A percentile compares a stretch with the other conserved stretches of the same genome.
Evolutionary conservation across 2,888 invertebrate species (phyloP).

Genomic region (Cheilosia vulpina): DNA sequence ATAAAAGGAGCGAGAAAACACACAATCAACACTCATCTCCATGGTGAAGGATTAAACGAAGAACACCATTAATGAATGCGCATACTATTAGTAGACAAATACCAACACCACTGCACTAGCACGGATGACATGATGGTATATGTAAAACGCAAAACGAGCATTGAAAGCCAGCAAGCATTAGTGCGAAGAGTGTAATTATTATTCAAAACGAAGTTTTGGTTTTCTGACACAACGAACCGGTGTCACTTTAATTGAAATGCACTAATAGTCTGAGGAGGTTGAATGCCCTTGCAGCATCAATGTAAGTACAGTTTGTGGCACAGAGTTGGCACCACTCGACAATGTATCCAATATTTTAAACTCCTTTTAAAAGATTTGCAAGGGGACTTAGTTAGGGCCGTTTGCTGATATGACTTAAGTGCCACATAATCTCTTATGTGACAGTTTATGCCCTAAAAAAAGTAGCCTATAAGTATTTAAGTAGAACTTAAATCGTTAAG

Average conservation of each 20-base stretch:
- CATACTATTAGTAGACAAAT: constrained; percentile 71
- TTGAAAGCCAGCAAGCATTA: constrained; percentile 28
- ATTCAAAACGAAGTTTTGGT: constrained; percentile 65
- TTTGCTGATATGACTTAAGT: no score
- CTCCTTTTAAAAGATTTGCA: no score
- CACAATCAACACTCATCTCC: constrained; percentile 35
- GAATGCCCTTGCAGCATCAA: constrained; percentile 44
- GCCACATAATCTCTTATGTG: no score
- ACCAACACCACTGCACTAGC: constrained; percentile 12
- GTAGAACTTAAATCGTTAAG: no score
- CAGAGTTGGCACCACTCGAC: neutral
- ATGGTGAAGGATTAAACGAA: constrained; percentile 49
- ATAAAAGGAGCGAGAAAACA: constrained; percentile 1
- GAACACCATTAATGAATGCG: constrained; percentile 68
- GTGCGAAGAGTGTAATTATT: constrained; percentile 49
- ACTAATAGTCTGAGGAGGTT: constrained; percentile 49
- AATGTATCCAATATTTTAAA: neutral
- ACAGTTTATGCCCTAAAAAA: no score
- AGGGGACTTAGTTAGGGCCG: no score
- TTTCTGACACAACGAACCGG: constrained; percentile 61
- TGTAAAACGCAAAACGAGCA: neutral
- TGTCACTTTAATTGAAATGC: constrained; percentile 69
- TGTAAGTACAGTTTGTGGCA: constrained; percentile 49
- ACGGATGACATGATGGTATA: neutral
- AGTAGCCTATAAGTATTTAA: no score